Percentiles rank a stretch among this genome's conserved stretches.
Evolutionary conservation across 2,888 invertebrate species (phyloP).

Genomic region (Chymomyza amoena): DNA sequence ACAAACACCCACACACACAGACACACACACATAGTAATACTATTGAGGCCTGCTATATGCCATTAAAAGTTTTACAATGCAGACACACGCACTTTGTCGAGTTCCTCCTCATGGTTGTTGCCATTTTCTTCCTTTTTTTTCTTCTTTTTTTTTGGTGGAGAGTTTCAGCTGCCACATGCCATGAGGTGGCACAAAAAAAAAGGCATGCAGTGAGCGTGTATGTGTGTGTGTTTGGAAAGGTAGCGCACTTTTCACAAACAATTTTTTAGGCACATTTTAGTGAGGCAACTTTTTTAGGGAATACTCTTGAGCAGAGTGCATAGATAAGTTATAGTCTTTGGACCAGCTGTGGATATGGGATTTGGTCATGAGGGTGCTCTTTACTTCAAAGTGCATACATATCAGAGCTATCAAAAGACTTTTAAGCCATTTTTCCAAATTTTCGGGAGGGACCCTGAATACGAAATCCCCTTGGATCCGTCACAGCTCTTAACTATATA

Average conservation of each 20-base stretch:
- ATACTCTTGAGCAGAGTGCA: not conserved
- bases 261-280: constrained; percentile 41
- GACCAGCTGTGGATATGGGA: too few species aligned
- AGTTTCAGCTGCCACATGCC: not conserved
- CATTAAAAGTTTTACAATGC: constrained; percentile 74
- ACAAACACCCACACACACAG: not conserved
- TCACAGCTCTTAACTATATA: too few species aligned
- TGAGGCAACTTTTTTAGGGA: constrained; percentile 26
- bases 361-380: too few species aligned
- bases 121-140: not conserved
- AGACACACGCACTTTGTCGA: constrained; percentile 66
- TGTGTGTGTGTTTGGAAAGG: constrained; percentile 5
- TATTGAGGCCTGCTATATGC: constrained; percentile 29
- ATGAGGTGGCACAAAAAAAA: constrained; percentile 3
- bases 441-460: too few species aligned
- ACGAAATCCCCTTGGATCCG: too few species aligned
- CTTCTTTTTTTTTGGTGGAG: not conserved
- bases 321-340: too few species aligned
- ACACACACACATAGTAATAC: not conserved
- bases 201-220: constrained; percentile 1
- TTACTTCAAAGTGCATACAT: too few species aligned
- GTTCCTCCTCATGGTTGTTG: not conserved
- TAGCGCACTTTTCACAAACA: constrained; percentile 31
- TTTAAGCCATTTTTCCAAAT: too few species aligned
- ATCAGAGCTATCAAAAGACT: too few species aligned